Evolutionary conservation across 2,888 invertebrate genomes (phyloP), one percentile per base, ranked within the genome.

Genomic region (Spisula subtruncata): DNA sequence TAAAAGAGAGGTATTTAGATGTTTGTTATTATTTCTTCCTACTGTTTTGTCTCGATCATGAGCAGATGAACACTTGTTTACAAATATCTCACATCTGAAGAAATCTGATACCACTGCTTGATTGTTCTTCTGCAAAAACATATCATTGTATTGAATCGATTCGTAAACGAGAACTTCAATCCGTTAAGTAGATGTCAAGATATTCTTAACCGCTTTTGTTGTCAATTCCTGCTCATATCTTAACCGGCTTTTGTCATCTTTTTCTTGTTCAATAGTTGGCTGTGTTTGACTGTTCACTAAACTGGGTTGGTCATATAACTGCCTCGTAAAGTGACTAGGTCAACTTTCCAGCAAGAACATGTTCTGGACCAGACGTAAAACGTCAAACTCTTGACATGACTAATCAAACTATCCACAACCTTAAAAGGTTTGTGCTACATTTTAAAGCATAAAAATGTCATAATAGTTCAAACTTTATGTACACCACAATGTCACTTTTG

Each of bases 161-260:
- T 71, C 32, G 32, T 84, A 75, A 41, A 84, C 29, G 20, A 60
- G 46, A 75, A 66, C 60, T 83, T 66, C 56, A 66, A 41, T 46
- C 46, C 46, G 83, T 84, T 84, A 75, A 84, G 84, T 51, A 75
- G 41, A 71, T 71, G 84, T 84, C 75, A 48, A 84, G 84, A 84
- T 84, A 41, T 66, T 83, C 66, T 83, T 60, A 35, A 83, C 66
- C 48, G 66, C 35, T 83, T 83, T 83, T 83, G 60, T 54, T 5
- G 56, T 56, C 82, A 25, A n/a, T 83, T 83, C 66, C 60, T 66
- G 66, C 83, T 60, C 41, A 41, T 41, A 41, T 83, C 66, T 83
- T 66, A 41, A 83, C 66, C 71, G n/a, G 41, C 41, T 41, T 71
- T 71, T 71, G 32, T 25, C 71, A 14, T 71, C 71, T 71, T 71